Evolutionary conservation across 2,888 invertebrate genomes (phyloP).

Genomic region (Arge pagana): DNA sequence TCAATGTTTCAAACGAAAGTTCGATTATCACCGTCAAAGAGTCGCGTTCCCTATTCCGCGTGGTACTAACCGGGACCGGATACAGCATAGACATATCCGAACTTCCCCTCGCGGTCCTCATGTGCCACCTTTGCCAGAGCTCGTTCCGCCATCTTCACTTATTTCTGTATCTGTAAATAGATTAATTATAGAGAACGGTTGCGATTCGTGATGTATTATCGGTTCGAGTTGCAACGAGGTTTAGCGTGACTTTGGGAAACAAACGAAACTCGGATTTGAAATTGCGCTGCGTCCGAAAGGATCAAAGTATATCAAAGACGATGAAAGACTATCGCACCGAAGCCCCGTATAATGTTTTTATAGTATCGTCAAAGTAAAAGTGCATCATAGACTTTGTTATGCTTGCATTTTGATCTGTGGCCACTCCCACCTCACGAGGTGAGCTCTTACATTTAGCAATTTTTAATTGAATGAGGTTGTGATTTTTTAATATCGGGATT

Average conservation of each 20-base stretch:
- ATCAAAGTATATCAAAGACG: no score
- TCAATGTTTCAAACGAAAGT: slow-evolving; percentile 4
- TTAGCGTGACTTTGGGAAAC: no score
- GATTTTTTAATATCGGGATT: not conserved
- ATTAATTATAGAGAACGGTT: not conserved
- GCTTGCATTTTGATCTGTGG: slow-evolving; percentile 1
- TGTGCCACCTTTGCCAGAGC: slow-evolving; percentile 74
- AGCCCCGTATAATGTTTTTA: no score
- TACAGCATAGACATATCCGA: slow-evolving; percentile 96
- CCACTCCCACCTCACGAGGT: slow-evolving; percentile 8
- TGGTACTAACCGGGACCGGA: slow-evolving; percentile 89
- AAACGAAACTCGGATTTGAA: no score
- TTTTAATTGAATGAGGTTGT: not conserved
- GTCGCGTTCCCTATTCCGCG: not conserved
- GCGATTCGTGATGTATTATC: no score
- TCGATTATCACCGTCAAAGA: slow-evolving; percentile 12
- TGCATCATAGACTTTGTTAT: slow-evolving; percentile 5
- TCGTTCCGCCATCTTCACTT: slow-evolving; percentile 66
- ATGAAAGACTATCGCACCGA: no score
- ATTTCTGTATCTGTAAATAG: slow-evolving; percentile 32
- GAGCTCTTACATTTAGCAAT: not conserved
- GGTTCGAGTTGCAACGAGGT: no score
- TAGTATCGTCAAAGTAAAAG: no score
- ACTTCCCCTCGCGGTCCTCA: slow-evolving; percentile 85
- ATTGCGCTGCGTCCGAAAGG: no score